These are phyloP conservation scores for Mellivora capensis DNA, from an alignment of 2,113 vertebrate genomes.

Conservation along the genomic window DNA sequence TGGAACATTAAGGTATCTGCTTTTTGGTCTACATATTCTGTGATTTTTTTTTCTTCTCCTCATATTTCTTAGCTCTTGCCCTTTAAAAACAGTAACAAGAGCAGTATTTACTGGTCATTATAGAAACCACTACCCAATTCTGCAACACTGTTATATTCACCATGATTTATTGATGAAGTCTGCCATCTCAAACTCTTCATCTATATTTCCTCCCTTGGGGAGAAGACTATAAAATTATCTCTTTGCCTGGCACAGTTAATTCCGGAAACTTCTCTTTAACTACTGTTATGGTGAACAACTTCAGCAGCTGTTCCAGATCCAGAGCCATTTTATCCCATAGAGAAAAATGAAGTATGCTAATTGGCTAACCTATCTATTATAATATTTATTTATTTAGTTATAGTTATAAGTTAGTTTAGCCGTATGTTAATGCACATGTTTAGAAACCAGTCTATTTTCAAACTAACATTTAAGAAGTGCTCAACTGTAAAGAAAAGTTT, in stretches of 20 bases:
- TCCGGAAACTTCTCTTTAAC: conserved; percentile 54
- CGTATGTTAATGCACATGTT: background rate
- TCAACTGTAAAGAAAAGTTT: background rate
- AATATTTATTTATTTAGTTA: conserved; percentile 32
- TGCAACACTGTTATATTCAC: background rate
- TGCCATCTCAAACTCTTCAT: conserved; percentile 42
- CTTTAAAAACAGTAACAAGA: conserved; percentile 39
- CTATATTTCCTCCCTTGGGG: background rate
- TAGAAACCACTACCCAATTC: background rate
- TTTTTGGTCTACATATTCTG: background rate
- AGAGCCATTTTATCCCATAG: conserved; percentile 13
- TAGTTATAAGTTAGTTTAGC: conserved; percentile 13
- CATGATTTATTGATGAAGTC: conserved; percentile 50
- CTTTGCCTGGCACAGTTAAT: conserved; percentile 28
- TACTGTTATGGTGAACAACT: background rate
- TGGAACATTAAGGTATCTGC: background rate
- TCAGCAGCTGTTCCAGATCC: conserved; percentile 32
- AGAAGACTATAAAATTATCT: conserved; percentile 58
- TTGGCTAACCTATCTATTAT: conserved; percentile 49
- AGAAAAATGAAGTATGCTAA: conserved; percentile 46
- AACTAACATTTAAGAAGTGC: background rate
- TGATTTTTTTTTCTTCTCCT: conserved; percentile 43
- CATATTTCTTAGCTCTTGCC: background rate
- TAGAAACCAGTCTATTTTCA: conserved; percentile 30
- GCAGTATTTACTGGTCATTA: conserved; percentile 10